Evolutionary conservation across 2,797 vertebrate species (phyloP).

Genomic region (Graptemys geographica): DNA sequence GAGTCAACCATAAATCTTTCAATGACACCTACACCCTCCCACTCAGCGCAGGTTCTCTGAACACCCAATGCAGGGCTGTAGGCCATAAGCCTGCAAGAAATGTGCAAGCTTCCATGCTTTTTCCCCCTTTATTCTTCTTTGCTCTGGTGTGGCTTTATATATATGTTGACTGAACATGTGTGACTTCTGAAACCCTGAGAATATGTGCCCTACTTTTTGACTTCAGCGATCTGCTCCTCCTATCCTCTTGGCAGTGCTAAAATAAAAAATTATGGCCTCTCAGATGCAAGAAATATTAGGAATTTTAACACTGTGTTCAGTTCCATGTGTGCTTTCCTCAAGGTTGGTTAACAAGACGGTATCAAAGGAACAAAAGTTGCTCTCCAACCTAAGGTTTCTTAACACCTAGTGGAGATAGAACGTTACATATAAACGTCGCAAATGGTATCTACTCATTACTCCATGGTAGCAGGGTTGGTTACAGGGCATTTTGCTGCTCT

Average conservation of each 20-base stretch:
- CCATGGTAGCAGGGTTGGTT: background rate
- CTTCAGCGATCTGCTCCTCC: background rate
- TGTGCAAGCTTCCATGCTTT: background rate
- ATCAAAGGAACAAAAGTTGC: background rate
- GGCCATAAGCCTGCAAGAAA: background rate
- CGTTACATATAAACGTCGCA: background rate
- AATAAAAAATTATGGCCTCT: fast-evolving
- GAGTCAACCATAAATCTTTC: background rate
- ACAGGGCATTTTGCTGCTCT: background rate
- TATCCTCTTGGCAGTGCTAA: background rate
- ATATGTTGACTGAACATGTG: fast-evolving
- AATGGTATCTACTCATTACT: background rate
- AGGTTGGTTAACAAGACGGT: background rate
- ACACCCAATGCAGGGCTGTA: background rate
- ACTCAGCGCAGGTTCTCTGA: background rate
- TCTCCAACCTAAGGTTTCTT: background rate
- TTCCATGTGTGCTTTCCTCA: background rate
- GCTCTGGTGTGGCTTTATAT: background rate
- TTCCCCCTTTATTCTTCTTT: background rate
- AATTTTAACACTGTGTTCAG: fast-evolving
- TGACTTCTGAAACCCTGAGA: background rate
- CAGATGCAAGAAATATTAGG: background rate
- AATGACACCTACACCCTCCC: fast-evolving
- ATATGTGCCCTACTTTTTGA: background rate
- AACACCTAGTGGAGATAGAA: background rate